Evolutionary conservation across 2,888 invertebrate genomes (phyloP).

Genomic region (Silvanus unidentatus): DNA sequence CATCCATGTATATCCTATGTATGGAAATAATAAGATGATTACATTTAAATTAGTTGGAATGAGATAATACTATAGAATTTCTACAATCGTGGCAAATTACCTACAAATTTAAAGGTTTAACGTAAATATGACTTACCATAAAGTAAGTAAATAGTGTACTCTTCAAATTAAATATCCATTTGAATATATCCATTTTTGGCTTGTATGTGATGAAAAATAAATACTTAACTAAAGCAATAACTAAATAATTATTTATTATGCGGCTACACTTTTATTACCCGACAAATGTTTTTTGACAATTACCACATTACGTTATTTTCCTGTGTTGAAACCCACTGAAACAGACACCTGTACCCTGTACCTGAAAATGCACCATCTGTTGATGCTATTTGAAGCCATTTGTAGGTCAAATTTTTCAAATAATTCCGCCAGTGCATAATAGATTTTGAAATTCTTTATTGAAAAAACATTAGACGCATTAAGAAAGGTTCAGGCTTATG

Average conservation of each 20-base stretch:
- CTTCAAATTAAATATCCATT: conserved; percentile 35
- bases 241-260: conserved; percentile 5
- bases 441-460: conserved; percentile 2
- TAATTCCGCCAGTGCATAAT: no score
- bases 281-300: no score
- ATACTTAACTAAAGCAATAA: conserved; percentile 5
- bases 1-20: no score
- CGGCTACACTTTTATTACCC: no score
- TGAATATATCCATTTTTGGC: conserved; percentile 36
- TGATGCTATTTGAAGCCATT: no score
- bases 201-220: conserved; percentile 1
- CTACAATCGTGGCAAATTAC: conserved; percentile 14
- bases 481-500: conserved; percentile 4
- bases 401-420: no score
- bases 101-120: conserved; percentile 5
- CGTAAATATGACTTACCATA: conserved; percentile 42
- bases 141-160: conserved; percentile 38
- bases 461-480: conserved; percentile 8
- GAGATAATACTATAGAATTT: neutral
- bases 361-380: no score
- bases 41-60: neutral
- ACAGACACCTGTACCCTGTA: no score
- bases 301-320: no score
- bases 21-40: no score
- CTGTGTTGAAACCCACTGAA: no score